A percentile compares a stretch with the other conserved stretches of the same genome.
phyloP scores from a whole-genome alignment of 2,888 invertebrate species.

The Scaptomyza reducta region DNA sequence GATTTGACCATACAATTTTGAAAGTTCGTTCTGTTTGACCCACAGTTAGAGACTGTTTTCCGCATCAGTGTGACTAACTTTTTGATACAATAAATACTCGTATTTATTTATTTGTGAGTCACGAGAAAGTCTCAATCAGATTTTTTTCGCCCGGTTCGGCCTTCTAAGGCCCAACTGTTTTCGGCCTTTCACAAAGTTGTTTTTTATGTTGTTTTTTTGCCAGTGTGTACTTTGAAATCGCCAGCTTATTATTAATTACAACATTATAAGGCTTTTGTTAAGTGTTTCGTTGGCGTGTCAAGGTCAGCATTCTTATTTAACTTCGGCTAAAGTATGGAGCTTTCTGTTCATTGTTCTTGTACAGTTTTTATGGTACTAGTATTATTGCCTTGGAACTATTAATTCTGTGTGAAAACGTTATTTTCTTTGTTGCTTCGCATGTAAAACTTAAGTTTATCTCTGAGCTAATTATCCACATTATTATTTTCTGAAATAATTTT shows the following conservation, averaged over 20 bases:
- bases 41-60: conserved; percentile 28
- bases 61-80: conserved; percentile 29
- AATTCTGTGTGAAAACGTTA: conserved; percentile 4
- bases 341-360: conserved; percentile 55
- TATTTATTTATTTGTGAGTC: conserved; percentile 31
- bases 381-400: conserved; percentile 30
- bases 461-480: neutral
- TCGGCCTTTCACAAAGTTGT: conserved; percentile 44
- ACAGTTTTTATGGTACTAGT: conserved; percentile 14
- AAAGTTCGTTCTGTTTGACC: conserved; percentile 71
- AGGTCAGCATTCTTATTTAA: conserved; percentile 41
- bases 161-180: conserved; percentile 34
- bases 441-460: neutral
- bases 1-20: conserved; percentile 64
- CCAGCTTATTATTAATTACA: conserved; percentile 49
- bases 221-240: conserved; percentile 19
- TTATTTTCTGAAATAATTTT: neutral
- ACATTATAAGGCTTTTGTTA: conserved; percentile 46
- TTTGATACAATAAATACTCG: conserved; percentile 10
- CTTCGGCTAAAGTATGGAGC: conserved; percentile 19
- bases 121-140: conserved; percentile 49
- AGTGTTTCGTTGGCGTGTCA: conserved; percentile 61
- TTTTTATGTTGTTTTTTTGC: conserved; percentile 22
- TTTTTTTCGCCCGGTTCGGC: conserved; percentile 21
- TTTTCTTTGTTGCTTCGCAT: neutral